These are phyloP conservation scores for Elysia crispata DNA, from an alignment of 2,888 invertebrate genomes.

Conservation along the genomic window DNA sequence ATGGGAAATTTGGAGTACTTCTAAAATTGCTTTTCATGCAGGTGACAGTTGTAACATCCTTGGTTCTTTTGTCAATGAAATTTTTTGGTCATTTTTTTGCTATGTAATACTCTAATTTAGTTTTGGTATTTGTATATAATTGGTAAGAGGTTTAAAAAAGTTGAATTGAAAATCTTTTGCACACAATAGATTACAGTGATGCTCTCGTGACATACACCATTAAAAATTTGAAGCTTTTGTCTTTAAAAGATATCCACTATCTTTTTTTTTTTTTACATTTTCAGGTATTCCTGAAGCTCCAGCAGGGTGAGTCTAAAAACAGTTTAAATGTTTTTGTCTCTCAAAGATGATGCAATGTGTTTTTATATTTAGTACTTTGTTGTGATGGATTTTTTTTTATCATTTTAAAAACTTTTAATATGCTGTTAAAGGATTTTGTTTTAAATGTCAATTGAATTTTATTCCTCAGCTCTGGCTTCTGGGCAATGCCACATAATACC, in stretches of 20 bases:
- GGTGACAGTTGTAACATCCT: too few relatives aligned
- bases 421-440: conserved; percentile 1
- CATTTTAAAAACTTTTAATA: neutral
- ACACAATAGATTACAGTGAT: neutral
- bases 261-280: conserved; percentile 23
- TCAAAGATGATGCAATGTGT: neutral
- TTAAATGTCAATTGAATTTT: neutral
- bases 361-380: too few relatives aligned
- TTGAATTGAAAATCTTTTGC: neutral
- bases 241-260: neutral
- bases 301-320: neutral
- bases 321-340: neutral
- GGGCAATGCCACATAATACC: conserved; percentile 90
- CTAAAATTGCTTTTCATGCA: too few relatives aligned
- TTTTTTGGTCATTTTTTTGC: too few relatives aligned
- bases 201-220: neutral
- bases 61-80: too few relatives aligned
- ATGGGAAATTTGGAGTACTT: too few relatives aligned
- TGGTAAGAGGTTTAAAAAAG: neutral
- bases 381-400: too few relatives aligned
- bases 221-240: neutral
- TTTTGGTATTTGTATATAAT: too few relatives aligned
- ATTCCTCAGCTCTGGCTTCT: conserved; percentile 80
- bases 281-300: conserved; percentile 10
- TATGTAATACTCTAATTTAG: too few relatives aligned